phyloP scores from a whole-genome alignment of 35 echinoderm and acorn worm genomes.

The Apostichopus japonicus region DNA sequence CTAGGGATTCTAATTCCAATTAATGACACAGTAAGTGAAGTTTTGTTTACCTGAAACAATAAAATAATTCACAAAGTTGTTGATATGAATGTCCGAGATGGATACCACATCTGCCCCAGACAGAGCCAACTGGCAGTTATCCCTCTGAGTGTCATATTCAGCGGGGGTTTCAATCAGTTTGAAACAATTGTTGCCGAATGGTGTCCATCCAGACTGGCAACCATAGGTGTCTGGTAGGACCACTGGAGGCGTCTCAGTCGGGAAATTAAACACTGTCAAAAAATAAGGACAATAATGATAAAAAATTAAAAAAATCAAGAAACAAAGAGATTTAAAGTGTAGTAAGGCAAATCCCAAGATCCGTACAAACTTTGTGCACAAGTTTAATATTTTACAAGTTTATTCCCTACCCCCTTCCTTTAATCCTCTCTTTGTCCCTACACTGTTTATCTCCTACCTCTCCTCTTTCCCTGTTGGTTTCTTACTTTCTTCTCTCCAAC shows the following conservation, averaged over 20 bases:
- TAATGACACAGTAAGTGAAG: not conserved
- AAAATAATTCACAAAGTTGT: conserved; percentile 77
- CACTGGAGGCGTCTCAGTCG: conserved; percentile 67
- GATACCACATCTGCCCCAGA: conserved; percentile 69
- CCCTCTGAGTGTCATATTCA: conserved; percentile 50
- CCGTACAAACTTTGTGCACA: too few species aligned
- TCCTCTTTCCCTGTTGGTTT: too few species aligned
- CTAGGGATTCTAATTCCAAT: not conserved
- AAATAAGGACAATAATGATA: not conserved
- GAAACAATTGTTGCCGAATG: conserved; percentile 72
- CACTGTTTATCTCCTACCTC: too few species aligned
- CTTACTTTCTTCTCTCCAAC: too few species aligned
- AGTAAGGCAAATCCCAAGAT: too few species aligned
- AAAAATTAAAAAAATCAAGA: too few species aligned
- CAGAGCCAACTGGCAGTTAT: conserved; percentile 29
- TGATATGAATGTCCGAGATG: conserved; percentile 66
- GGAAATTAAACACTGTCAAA: conserved; percentile 64
- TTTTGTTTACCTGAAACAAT: conserved; percentile 64
- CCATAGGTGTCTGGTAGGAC: conserved; percentile 71
- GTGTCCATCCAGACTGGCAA: conserved; percentile 74
- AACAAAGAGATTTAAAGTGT: too few species aligned
- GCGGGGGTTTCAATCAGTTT: conserved; percentile 12
- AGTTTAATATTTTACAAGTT: too few species aligned
- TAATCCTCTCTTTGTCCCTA: too few species aligned
- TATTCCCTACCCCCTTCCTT: too few species aligned